Conservation (phyloP, 2,113 vertebrate species). For the Panthera tigris region DNA sequence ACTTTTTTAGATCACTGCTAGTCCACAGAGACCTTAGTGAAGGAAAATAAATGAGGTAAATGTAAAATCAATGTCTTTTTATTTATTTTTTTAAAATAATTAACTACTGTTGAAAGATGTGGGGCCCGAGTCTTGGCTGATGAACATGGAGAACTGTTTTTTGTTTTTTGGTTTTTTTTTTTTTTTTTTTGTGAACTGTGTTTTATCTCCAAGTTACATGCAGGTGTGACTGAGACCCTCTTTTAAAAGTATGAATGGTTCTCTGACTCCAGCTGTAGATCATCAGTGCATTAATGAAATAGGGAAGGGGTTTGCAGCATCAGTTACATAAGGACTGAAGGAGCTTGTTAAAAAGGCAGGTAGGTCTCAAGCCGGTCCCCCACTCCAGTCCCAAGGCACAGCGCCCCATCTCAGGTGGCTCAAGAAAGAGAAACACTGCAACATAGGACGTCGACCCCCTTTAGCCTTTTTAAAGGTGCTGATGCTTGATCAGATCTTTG, state of each 20-base stretch:
- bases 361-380: not conserved
- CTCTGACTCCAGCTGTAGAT: not conserved
- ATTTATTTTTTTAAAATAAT: not conserved
- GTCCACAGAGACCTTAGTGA: not conserved
- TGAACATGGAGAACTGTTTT: not conserved
- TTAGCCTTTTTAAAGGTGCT: not conserved
- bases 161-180: not conserved
- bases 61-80: not conserved
- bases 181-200: not conserved
- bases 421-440: not conserved
- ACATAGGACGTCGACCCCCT: not conserved
- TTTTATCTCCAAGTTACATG: not conserved
- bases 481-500: not conserved
- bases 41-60: not conserved
- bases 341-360: not conserved
- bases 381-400: too few relatives aligned
- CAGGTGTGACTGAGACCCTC: not conserved
- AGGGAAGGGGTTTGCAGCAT: not conserved
- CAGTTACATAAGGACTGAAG: not conserved
- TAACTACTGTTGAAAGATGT: slow-evolving; percentile 16
- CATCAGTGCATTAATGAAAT: not conserved
- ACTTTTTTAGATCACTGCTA: not conserved
- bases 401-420: not conserved
- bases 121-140: not conserved
- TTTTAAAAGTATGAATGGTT: not conserved